phyloP scores from a whole-genome alignment of 2,797 vertebrate genomes.

The Momotus momota region DNA sequence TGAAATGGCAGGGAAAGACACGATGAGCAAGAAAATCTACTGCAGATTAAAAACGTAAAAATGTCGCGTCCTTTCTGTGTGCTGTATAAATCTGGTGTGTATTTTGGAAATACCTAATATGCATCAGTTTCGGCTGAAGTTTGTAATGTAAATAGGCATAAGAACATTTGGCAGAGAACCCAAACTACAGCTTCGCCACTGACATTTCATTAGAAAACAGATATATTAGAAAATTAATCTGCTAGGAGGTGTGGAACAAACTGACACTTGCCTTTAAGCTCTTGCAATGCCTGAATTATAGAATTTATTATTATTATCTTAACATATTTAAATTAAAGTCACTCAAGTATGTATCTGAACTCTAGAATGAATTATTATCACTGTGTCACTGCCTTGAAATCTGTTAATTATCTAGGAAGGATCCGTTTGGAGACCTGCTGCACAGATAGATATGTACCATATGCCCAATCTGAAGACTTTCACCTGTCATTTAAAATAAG shows the following conservation, averaged over 20 bases:
- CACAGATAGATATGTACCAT: neutral
- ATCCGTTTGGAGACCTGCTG: conserved; percentile 25
- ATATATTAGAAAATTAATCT: conserved; percentile 29
- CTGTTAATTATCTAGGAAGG: conserved; percentile 35
- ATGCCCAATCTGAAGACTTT: conserved; percentile 8
- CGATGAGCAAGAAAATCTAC: neutral
- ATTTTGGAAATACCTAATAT: conserved; percentile 22
- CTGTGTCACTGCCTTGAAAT: conserved; percentile 30
- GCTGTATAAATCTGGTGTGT: neutral
- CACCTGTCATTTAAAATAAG: conserved; percentile 39
- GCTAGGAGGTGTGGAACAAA: neutral
- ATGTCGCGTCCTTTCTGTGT: neutral
- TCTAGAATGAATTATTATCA: conserved; percentile 40
- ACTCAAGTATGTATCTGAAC: conserved; percentile 38
- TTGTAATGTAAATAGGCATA: conserved; percentile 7
- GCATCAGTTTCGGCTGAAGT: conserved; percentile 3
- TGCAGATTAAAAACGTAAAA: neutral
- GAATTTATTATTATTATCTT: conserved; percentile 25
- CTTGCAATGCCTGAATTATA: neutral
- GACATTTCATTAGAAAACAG: conserved; percentile 19
- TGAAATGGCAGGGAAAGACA: neutral
- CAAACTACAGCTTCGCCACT: neutral
- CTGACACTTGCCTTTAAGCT: conserved; percentile 32
- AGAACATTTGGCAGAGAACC: conserved; percentile 38
- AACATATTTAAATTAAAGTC: conserved; percentile 34